Evolutionary conservation across 2,113 vertebrate species (phyloP).

Genomic region (Mormyrus lacerda): DNA sequence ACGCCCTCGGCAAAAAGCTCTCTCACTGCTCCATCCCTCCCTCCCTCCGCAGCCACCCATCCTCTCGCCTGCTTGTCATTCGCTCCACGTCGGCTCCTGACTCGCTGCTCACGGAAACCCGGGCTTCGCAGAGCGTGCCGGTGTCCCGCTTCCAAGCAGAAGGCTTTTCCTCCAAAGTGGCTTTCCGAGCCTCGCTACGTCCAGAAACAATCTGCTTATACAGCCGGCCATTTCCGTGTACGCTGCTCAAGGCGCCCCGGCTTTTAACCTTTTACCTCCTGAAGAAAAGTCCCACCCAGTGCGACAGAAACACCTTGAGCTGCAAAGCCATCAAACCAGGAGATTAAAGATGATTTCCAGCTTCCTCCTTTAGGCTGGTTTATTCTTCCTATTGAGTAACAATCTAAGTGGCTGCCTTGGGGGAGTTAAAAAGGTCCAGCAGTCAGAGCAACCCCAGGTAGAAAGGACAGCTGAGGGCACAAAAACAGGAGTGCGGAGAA

Average conservation of each 20-base stretch:
- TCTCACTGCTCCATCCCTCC: background rate
- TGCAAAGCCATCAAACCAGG: background rate
- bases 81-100: background rate
- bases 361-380: background rate
- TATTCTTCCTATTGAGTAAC: background rate
- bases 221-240: background rate
- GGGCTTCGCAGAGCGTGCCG: background rate
- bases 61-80: background rate
- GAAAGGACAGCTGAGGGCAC: background rate
- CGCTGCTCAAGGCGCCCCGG: background rate
- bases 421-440: background rate
- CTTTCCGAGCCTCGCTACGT: background rate
- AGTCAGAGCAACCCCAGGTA: background rate
- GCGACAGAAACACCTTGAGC: background rate
- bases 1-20: background rate
- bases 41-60: background rate
- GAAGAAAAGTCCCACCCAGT: background rate
- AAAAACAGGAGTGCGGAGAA: background rate
- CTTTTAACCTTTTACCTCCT: background rate
- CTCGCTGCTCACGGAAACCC: background rate
- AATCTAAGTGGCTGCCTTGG: background rate
- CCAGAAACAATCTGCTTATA: background rate
- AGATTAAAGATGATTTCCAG: background rate
- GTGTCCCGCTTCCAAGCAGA: background rate
- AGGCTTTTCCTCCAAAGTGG: slow-evolving; percentile 1